Evolutionary conservation across 2,113 vertebrate genomes (phyloP), one percentile per base, ranked within the genome.

Genomic region (Takifugu flavidus): DNA sequence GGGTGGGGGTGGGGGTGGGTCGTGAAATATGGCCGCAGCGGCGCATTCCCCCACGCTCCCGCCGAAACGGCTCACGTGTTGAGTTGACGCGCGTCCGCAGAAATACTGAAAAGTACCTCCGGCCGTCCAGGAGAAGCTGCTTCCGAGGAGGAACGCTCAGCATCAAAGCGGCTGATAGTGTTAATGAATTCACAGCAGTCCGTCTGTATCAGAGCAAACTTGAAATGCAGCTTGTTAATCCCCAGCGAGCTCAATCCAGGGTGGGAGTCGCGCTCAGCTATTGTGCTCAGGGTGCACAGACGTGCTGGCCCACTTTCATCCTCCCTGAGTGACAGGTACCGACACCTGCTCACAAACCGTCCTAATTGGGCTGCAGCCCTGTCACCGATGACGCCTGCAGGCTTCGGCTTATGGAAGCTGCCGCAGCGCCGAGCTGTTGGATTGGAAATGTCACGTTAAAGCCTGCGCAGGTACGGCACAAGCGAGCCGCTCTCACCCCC

Each of bases 341-440:
- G 70, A 59, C 65, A 58, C 61, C 62, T 13, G 55, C 73, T 67
- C 72, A 66, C 78, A 77, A 81, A 84, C 73, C 65, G 67, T 62
- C 71, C 77, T 89, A 85, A 89, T 87, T 90, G 83, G 81, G 81
- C 74, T 73, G 65, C 56, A 64, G 67, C 55, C 75, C 65, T 72
- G 82, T 86, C 85, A 86, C 72, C 28, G 47, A 55, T 71, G 80
- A 66, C 47, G 82, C 75, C 69, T 67, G 66, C 56, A 69, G 80
- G 75, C 44, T 34, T 42, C 1, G 34, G 62, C 61, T 77, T 68
- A 79, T 15, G 20, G 72, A 82, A 86, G 49, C 63, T 47, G 46
- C 55, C 73, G 45, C 60, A 27, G 78, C 60, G 65, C 55, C 54
- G 78, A 83, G 13, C 14, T 12, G 14, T 13, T 47, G 13, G 2